A percentile compares a stretch with the other conserved stretches of the same genome.
These are phyloP conservation scores for Meiosimyza decipiens DNA, from an alignment of 2,888 invertebrate genomes.

Conservation along the genomic window DNA sequence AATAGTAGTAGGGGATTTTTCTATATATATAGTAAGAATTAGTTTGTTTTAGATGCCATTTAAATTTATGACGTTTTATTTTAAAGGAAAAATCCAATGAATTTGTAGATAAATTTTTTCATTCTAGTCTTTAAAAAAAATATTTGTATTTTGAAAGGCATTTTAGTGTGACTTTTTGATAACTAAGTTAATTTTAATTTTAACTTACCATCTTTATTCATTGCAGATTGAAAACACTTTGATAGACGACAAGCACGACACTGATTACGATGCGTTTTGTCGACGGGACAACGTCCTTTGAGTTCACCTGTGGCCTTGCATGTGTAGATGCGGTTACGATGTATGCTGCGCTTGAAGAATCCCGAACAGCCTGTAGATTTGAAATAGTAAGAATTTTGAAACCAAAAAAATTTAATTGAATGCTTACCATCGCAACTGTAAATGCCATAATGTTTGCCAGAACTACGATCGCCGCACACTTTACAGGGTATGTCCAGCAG, in stretches of 20 bases:
- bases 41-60: no score
- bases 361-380: slow-evolving; percentile 84
- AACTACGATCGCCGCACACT: slow-evolving; percentile 98
- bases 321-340: slow-evolving; percentile 94
- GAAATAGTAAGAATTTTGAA: not conserved
- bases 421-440: slow-evolving; percentile 97
- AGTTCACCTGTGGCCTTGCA: slow-evolving; percentile 95
- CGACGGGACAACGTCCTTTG: slow-evolving; percentile 94
- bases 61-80: no score
- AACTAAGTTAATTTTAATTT: not conserved
- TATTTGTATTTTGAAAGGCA: no score
- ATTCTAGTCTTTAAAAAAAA: not conserved
- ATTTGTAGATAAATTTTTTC: not conserved
- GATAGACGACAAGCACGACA: slow-evolving; percentile 94
- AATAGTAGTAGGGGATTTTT: no score
- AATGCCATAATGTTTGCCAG: slow-evolving; percentile 99
- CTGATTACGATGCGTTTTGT: slow-evolving; percentile 97
- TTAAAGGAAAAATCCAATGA: not conserved
- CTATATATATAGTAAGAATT: no score
- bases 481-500: slow-evolving; percentile 98
- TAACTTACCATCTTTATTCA: slow-evolving; percentile 96
- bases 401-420: not conserved
- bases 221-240: slow-evolving; percentile 95
- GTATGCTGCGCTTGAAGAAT: slow-evolving; percentile 96
- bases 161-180: no score